Evolutionary conservation across 2,113 vertebrate species (phyloP).

Genomic region (Hyperoodon ampullatus): DNA sequence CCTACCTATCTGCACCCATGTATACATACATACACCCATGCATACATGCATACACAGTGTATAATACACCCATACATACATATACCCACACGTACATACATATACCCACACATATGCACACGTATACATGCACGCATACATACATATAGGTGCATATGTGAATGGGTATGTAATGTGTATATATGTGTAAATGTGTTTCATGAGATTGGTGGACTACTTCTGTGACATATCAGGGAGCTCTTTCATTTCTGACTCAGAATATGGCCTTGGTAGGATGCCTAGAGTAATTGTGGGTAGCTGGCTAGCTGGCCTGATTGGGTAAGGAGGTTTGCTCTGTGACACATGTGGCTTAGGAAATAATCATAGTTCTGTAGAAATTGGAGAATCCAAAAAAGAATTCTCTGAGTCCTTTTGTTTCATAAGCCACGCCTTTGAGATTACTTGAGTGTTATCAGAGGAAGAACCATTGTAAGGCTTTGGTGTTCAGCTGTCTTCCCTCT

Average conservation of each 20-base stretch:
- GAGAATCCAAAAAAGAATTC: slow-evolving; percentile 47
- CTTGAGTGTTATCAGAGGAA: neutral
- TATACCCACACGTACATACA: neutral
- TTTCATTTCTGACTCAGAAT: neutral
- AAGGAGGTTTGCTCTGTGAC: slow-evolving; percentile 52
- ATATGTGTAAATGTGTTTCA: neutral
- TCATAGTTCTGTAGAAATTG: slow-evolving; percentile 10
- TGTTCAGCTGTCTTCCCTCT: neutral
- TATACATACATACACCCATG: neutral
- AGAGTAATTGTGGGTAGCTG: slow-evolving; percentile 20
- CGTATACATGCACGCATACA: fast-evolving
- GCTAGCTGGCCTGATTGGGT: neutral
- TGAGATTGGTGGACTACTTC: neutral
- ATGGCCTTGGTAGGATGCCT: neutral
- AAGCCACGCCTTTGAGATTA: neutral
- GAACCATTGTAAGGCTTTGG: neutral
- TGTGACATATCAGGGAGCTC: neutral
- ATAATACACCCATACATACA: neutral
- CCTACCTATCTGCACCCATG: neutral
- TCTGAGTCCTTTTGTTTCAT: slow-evolving; percentile 53
- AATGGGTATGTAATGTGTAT: neutral
- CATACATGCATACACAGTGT: neutral
- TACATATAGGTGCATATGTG: neutral
- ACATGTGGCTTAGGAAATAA: slow-evolving; percentile 52
- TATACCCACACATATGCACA: neutral